Percentiles rank a stretch among this genome's conserved stretches.
Conservation (phyloP, 1,140 invertebrate genomes). For the Listronotus oregonensis region DNA sequence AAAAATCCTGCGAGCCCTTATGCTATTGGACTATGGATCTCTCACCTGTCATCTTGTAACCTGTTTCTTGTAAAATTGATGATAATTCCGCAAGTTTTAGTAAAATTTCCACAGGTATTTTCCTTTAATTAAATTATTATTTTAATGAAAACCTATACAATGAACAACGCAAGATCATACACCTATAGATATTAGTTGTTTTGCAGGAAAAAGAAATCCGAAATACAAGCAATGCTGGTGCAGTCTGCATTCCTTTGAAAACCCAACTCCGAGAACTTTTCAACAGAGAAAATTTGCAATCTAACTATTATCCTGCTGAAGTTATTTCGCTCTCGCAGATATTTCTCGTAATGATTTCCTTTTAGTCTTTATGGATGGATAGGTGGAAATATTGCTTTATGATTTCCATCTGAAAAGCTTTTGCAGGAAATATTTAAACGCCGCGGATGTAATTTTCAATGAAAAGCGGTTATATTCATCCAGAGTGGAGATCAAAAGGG, state of each 20-base stretch:
- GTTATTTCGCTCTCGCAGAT: slow-evolving; percentile 37
- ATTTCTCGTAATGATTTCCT: slow-evolving; percentile 41
- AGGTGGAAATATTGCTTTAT: slow-evolving; percentile 43
- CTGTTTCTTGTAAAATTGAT: too few relatives aligned
- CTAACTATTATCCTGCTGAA: slow-evolving; percentile 38
- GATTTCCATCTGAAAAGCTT: slow-evolving; percentile 44
- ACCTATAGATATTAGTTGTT: slow-evolving; percentile 3
- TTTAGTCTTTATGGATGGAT: slow-evolving; percentile 37
- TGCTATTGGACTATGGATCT: too few relatives aligned
- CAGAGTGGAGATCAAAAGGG: slow-evolving; percentile 40
- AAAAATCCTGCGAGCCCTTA: too few relatives aligned
- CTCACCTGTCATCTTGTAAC: too few relatives aligned
- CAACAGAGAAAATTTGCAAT: slow-evolving; percentile 36
- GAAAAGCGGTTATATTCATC: slow-evolving; percentile 41
- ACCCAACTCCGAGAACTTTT: slow-evolving; percentile 20
- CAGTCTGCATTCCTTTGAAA: slow-evolving; percentile 32
- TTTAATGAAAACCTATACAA: too few relatives aligned
- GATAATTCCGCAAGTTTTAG: too few relatives aligned
- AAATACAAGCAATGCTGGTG: slow-evolving; percentile 25
- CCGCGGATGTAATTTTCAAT: slow-evolving; percentile 43
- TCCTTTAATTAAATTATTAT: too few relatives aligned
- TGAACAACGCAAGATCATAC: background rate
- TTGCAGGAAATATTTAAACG: slow-evolving; percentile 45
- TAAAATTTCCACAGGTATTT: too few relatives aligned
- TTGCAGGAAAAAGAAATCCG: slow-evolving; percentile 10